Base-by-base conservation (phyloP, 2,888 invertebrate species). In the Lasius fuliginosus region DNA sequence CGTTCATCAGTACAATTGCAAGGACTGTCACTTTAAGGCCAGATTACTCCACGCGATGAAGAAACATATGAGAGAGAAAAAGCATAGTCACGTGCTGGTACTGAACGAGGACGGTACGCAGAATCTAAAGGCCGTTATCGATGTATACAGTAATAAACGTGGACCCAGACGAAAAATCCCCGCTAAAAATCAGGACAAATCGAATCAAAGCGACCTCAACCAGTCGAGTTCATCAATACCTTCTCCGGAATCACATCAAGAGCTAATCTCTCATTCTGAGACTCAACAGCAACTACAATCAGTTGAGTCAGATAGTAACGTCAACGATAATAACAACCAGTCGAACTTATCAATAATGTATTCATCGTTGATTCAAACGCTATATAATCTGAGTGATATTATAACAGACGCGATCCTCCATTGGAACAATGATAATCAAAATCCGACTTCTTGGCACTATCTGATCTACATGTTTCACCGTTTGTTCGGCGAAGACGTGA, bases 1-100 rank as follows among this genome's bases (percentile, higher is more conserved):
- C 88, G 96, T 99, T 0, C 99, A 99, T 93, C 99, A 98, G 93
- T 99, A 98, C 95, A 96, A 98, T 53, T 99, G 99, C 94, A 96
- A 97, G 0, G 98, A 99, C 93, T 99, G 99, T 95, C 97, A 97
- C 81, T 99, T 99, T 94, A 99, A 98, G 11, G 99, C 99, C 36
- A 99, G 99, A 94, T 99, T 99, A 94, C 99, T 99, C 92, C 99
- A 99, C 95, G 99, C 99, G 30, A 95, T 99, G 75, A 99, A 99
- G 95, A 96, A 99, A 33, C 99, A 99, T 95, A 95, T 99, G 60
- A 96, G 98, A 62, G 99, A 99, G 94, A 98, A 99, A 94, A 96
- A 96, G 6, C 53, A 73, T 27, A 73, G 0, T 49, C 99, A 99
- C 94, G 97, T 97, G 88, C 98, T 99, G 96, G 98, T 99, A 0